Conservation (phyloP, 2,888 invertebrate species). For the Drosophila stalkeri region DNA sequence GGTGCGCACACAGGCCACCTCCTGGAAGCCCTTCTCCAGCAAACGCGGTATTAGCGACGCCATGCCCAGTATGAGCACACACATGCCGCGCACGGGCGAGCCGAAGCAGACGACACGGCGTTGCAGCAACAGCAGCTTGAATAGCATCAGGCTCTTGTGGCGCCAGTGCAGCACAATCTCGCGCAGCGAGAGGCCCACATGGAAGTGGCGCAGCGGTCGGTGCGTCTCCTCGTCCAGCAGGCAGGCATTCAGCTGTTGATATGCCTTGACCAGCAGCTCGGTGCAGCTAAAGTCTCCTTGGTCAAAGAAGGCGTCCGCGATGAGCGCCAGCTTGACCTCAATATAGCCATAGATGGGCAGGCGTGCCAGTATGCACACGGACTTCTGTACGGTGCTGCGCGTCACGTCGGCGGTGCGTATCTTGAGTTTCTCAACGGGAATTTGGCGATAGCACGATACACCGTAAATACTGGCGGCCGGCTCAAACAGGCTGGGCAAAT, state of each 20-base stretch:
- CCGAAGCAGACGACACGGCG: slow-evolving; percentile 96
- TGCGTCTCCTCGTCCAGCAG: slow-evolving; percentile 86
- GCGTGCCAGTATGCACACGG: slow-evolving; percentile 96
- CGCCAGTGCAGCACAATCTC: slow-evolving; percentile 88
- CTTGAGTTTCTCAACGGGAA: slow-evolving; percentile 96
- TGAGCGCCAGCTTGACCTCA: slow-evolving; percentile 97
- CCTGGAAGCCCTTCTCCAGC: slow-evolving; percentile 92
- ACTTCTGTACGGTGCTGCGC: slow-evolving; percentile 98
- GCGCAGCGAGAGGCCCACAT: slow-evolving; percentile 84
- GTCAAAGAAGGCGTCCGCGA: slow-evolving; percentile 98
- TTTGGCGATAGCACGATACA: slow-evolving; percentile 98
- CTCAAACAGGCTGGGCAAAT: slow-evolving; percentile 94
- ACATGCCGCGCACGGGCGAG: slow-evolving; percentile 95
- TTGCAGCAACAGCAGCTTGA: slow-evolving; percentile 96
- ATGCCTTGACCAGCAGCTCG: slow-evolving; percentile 95
- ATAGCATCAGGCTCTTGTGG: slow-evolving; percentile 95
- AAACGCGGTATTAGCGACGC: slow-evolving; percentile 96
- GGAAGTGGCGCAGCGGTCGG: slow-evolving; percentile 86
- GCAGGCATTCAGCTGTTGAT: slow-evolving; percentile 95
- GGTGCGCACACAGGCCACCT: slow-evolving; percentile 92
- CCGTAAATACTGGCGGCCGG: slow-evolving; percentile 96
- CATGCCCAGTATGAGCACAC: slow-evolving; percentile 93
- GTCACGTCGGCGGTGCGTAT: slow-evolving; percentile 98
- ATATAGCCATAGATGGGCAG: slow-evolving; percentile 97
- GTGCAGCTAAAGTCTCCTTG: slow-evolving; percentile 97